Conservation (phyloP, 2,888 invertebrate species). For the Drosophila parthenogenetica region DNA sequence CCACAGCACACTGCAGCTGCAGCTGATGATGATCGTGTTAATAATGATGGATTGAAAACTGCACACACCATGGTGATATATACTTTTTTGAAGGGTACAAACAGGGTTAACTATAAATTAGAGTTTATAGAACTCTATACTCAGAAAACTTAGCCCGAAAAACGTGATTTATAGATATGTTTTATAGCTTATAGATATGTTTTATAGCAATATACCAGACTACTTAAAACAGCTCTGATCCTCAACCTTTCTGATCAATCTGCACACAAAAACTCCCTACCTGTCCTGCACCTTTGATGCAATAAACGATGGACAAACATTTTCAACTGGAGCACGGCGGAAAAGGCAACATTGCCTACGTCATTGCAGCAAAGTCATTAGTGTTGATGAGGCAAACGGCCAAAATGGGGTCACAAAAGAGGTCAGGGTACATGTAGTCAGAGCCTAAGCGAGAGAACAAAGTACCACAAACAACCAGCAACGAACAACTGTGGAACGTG, state of each 20-base stretch:
- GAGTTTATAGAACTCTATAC: no score
- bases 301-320: slow-evolving; percentile 8
- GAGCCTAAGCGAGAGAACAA: not conserved
- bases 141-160: no score
- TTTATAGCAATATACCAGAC: no score
- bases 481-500: slow-evolving; percentile 10
- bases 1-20: not conserved
- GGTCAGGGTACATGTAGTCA: not conserved
- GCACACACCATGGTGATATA: slow-evolving; percentile 5
- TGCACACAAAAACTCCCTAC: not conserved
- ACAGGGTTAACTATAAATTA: not conserved
- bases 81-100: not conserved
- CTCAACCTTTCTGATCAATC: not conserved
- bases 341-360: slow-evolving; percentile 14
- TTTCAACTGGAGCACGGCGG: slow-evolving; percentile 31
- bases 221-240: no score
- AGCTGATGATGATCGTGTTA: not conserved
- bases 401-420: slow-evolving; percentile 14
- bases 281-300: not conserved
- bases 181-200: no score
- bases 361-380: slow-evolving; percentile 72
- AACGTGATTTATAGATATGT: no score
- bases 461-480: not conserved
- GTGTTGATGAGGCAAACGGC: slow-evolving; percentile 67
- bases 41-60: not conserved